phyloP scores from a whole-genome alignment of 2,797 vertebrate genomes.

The Taeniopygia guttata region DNA sequence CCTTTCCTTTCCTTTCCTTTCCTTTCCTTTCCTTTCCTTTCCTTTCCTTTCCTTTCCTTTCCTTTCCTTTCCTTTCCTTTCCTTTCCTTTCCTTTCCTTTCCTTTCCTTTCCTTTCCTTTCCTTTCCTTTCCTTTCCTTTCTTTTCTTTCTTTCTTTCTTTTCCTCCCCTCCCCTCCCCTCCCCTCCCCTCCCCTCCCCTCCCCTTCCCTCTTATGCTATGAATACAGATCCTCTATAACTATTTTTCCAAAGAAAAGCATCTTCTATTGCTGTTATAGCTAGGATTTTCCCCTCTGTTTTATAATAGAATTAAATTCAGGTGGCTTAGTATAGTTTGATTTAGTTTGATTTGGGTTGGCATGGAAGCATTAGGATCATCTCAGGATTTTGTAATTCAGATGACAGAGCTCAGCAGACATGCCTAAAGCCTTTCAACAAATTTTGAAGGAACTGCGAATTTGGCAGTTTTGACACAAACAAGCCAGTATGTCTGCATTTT shows the following conservation, averaged over 20 bases:
- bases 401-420: not conserved
- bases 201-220: not conserved
- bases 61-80: too few relatives aligned
- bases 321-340: not conserved
- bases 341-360: not conserved
- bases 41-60: too few relatives aligned
- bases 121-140: too few relatives aligned
- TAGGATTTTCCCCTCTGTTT: not conserved
- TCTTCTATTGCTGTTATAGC: not conserved
- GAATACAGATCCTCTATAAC: not conserved
- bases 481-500: not conserved
- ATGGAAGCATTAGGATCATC: not conserved
- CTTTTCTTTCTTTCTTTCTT: too few relatives aligned
- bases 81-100: too few relatives aligned
- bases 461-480: not conserved
- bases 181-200: fast-evolving
- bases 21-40: too few relatives aligned
- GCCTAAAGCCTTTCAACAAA: not conserved
- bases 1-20: too few relatives aligned
- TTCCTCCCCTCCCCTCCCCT: too few relatives aligned
- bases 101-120: too few relatives aligned
- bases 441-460: not conserved
- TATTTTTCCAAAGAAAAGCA: not conserved
- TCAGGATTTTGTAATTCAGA: not conserved
- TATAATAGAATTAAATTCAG: not conserved